Evolutionary conservation across 2,797 vertebrate species (phyloP).

Genomic region (Pteronotus mesoamericanus): DNA sequence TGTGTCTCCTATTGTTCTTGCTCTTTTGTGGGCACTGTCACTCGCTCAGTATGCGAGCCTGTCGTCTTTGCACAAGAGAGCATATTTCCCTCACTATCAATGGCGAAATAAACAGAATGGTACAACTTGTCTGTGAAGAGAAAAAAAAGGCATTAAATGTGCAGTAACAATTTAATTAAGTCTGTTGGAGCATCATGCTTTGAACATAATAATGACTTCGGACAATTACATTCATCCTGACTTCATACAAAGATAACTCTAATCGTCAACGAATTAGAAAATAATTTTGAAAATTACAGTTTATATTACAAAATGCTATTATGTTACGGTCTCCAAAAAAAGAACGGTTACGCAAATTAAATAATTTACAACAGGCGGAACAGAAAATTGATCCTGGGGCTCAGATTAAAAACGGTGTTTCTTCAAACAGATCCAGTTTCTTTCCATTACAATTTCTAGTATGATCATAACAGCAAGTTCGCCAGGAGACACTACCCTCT

Average conservation of each 20-base stretch:
- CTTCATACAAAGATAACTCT: background rate
- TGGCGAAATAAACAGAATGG: conserved; percentile 90
- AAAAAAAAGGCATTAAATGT: conserved; percentile 28
- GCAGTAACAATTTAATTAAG: background rate
- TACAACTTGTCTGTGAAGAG: conserved; percentile 88
- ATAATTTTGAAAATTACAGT: background rate
- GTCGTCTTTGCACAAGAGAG: conserved; percentile 83
- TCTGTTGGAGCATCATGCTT: background rate
- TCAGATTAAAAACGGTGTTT: background rate
- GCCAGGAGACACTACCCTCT: background rate
- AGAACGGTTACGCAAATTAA: background rate
- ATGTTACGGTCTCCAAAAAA: background rate
- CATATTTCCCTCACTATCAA: conserved; percentile 86
- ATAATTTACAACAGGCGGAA: background rate
- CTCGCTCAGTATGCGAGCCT: conserved; percentile 65
- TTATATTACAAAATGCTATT: background rate
- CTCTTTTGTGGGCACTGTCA: conserved; percentile 61
- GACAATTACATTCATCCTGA: background rate
- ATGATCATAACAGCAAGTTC: background rate
- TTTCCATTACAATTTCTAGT: background rate
- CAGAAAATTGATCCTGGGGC: background rate
- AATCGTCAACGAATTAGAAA: background rate
- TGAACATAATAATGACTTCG: background rate
- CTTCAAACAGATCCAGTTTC: background rate
- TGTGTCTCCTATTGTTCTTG: background rate